A percentile compares a stretch with the other conserved stretches of the same genome.
phyloP scores from a whole-genome alignment of 2,797 vertebrate species.

The Centroberyx gerrardi region DNA sequence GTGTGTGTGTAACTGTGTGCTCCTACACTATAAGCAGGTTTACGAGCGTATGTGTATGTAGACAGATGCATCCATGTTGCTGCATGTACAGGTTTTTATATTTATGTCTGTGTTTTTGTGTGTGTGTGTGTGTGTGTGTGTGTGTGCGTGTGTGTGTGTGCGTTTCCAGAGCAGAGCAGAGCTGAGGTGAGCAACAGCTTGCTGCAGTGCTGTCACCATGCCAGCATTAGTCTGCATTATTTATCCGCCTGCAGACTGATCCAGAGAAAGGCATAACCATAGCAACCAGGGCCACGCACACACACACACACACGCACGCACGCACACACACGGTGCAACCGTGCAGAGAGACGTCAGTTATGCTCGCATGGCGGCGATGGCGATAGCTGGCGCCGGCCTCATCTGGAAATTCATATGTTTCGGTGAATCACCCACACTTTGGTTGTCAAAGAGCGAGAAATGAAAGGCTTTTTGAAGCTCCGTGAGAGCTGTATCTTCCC shows the following conservation, averaged over 20 bases:
- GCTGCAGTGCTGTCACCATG: conserved; percentile 84
- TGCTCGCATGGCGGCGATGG: conserved; percentile 2
- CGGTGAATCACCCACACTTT: conserved; percentile 24
- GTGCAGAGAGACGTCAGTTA: conserved; percentile 48
- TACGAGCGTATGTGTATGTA: not conserved
- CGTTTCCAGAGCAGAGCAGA: conserved; percentile 59
- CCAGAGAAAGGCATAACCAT: conserved; percentile 84
- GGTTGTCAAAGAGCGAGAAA: conserved; percentile 31
- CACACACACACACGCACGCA: conserved; percentile 26
- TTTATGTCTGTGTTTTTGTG: not conserved
- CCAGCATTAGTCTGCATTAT: conserved; percentile 88
- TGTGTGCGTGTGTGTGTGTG: conserved; percentile 58
- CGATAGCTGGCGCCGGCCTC: conserved; percentile 33
- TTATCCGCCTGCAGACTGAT: conserved; percentile 85
- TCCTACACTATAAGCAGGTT: not conserved
- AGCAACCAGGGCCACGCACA: conserved; percentile 78
- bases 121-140: conserved; percentile 48
- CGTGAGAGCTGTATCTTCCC: conserved; percentile 25
- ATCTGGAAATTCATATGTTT: conserved; percentile 59
- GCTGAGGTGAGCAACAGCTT: conserved; percentile 84
- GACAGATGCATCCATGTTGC: conserved; percentile 18
- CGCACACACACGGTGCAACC: conserved; percentile 16
- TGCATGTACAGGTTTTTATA: not conserved
- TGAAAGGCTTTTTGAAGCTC: conserved; percentile 49
- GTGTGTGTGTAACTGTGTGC: not conserved